Base-by-base conservation (phyloP, 2,113 vertebrate species). In the Pan paniscus region DNA sequence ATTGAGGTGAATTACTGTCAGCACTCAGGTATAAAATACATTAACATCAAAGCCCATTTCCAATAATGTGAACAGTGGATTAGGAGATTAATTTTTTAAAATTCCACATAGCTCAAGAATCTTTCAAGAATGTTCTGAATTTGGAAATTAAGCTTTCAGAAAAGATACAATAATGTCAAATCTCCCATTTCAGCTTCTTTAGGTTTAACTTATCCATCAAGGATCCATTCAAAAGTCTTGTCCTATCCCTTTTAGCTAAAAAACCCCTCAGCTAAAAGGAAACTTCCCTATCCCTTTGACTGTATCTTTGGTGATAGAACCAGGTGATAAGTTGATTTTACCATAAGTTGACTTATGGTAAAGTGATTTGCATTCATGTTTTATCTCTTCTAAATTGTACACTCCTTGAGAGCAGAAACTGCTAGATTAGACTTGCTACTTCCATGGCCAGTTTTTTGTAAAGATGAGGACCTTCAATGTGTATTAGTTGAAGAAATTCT, bases 61-160 rank as follows among this genome's bases (percentile, higher is more conserved):
- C 35, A 87, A 80, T 9, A 96, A 88, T 79, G 50, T 10, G 6
- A 95, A 61, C 80, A 59, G 16, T 86, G 35, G 97, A 84, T 75
- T 14, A 76, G 35, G 22, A n/a, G 12, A 48, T 57, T 90, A 20
- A 48, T 52, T 90, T 64, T 79, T 84, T 55, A 88, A 94, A 90
- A n/a, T 72, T 64, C 22, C 52, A 6, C 8, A n/a, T 85, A 90
- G 64, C 35, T 96, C 11, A 94, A 55, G 50, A 91, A 50, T 76
- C 64, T 96, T 94, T 81, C 81, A 93, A 89, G 61, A 89, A 50
- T 84, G 67, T 61, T 83, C n/a, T 72, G 9, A 82, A 90, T 88
- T 92, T 94, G 30, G 16, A 96, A 89, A 79, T 93, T 95, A 92
- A 61, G n/a, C 48, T 88, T 86, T 93, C 38, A 67, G 43, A 94